Conservation (phyloP, 2,888 invertebrate genomes). For the Invenusta paracnida region DNA sequence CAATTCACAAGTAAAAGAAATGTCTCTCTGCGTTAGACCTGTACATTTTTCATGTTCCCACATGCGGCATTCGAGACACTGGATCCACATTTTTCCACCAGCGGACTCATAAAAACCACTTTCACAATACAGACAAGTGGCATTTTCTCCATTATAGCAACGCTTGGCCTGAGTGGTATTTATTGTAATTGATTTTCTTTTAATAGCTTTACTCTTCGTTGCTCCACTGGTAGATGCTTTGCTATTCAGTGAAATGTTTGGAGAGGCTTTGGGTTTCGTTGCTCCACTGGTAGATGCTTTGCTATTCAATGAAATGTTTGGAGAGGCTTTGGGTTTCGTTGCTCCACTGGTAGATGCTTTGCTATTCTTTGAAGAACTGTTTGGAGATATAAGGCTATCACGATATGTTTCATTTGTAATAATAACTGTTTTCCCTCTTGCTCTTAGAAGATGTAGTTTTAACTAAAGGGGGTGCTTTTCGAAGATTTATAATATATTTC, state of each 20-base stretch:
- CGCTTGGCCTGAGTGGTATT: not conserved
- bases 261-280: not conserved
- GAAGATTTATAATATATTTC: not conserved
- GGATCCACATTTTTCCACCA: not conserved
- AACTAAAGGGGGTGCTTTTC: not conserved
- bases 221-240: not conserved
- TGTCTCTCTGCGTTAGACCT: not conserved
- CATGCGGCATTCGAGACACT: not conserved
- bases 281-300: not conserved
- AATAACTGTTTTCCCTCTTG: not conserved
- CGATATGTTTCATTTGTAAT: not conserved
- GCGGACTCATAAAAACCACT: not conserved
- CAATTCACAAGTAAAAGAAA: not conserved
- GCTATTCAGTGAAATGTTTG: not conserved
- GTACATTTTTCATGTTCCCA: not conserved
- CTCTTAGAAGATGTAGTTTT: not conserved
- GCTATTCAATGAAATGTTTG: not conserved
- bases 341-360: not conserved
- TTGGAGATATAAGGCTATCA: not conserved
- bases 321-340: not conserved
- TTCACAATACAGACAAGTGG: not conserved
- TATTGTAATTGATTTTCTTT: not conserved
- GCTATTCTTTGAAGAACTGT: not conserved
- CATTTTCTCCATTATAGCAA: not conserved
- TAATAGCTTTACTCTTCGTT: not conserved